These are phyloP conservation scores for Zaprionus davidi DNA, from an alignment of 1,140 invertebrate species.

Conservation along the genomic window DNA sequence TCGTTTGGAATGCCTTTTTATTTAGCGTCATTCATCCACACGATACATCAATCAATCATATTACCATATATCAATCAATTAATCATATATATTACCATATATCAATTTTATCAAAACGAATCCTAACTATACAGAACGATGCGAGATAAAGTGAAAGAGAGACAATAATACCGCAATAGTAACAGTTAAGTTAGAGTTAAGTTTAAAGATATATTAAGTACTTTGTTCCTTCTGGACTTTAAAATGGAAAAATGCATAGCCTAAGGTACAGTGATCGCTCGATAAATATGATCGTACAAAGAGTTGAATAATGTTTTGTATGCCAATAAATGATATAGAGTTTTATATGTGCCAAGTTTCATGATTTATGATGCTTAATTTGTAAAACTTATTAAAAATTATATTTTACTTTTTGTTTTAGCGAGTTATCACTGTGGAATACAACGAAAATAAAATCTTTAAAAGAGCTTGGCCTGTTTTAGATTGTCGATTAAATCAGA, in stretches of 20 bases:
- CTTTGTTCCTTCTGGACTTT: slow-evolving; percentile 13
- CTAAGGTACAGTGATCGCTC: not conserved
- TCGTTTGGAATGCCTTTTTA: slow-evolving; percentile 58
- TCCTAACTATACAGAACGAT: slow-evolving; percentile 1
- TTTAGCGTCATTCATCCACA: slow-evolving; percentile 43
- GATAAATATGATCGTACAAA: not conserved
- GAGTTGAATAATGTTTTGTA: not conserved
- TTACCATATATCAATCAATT: slow-evolving; percentile 22
- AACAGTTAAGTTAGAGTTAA: slow-evolving; percentile 27
- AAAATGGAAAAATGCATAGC: slow-evolving; percentile 21
- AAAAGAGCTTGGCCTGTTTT: not conserved
- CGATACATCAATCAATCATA: slow-evolving; percentile 45
- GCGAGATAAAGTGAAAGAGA: not conserved
- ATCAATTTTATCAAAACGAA: slow-evolving; percentile 25
- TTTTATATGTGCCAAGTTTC: not conserved
- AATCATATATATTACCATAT: slow-evolving; percentile 23
- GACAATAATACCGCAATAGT: slow-evolving; percentile 36
- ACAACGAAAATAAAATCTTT: not conserved
- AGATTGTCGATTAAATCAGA: slow-evolving; percentile 1
- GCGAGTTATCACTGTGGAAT: slow-evolving; percentile 6
- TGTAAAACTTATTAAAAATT: not conserved
- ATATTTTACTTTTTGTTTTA: not conserved
- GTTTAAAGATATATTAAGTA: slow-evolving; percentile 21
- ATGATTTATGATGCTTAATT: not conserved
- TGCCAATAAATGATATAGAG: not conserved